Evolutionary conservation across 2,113 vertebrate genomes (phyloP), one percentile per base, ranked within the genome.

Genomic region (Chinchilla lanigera): DNA sequence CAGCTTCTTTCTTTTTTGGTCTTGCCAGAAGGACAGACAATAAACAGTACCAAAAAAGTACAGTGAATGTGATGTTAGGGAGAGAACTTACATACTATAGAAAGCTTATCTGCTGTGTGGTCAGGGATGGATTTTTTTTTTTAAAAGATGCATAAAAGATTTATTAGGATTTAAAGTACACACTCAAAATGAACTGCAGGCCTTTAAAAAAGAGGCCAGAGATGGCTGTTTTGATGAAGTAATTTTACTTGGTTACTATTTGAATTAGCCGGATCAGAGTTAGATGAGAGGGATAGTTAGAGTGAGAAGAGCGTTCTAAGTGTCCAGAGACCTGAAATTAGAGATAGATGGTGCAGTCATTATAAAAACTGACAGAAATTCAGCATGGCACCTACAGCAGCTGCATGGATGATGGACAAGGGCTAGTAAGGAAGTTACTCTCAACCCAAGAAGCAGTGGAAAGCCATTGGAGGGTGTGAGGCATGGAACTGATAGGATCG

Each of bases 11-110:
- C 78, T 58, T 85, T 71, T 69, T 9, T 5, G 60, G 6, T 83
- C 58, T 90, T 63, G 47, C 69, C 93, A 81, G 87, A 61, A 94
- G 90, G 81, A 82, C 11, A 86, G 82, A 47, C 65, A 7, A 61
- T 92, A 54, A 61, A 52, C 38, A 60, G 28, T 90, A 78, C 35
- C 12, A 88, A 24, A 77, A 14, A 80, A 75, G 86, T 82, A 26
- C 83, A 71, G 54, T 58, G 82, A 82, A 81, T 71, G 33, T 65
- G 56, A 0, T 83, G 63, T 58, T 77, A 69, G 38, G 41, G 11
- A 73, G 19, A n/a, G 17, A 56, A 38, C 77, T 94, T 85, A 83
- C 4, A 60, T 78, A 24, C n/a, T 83, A 90, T 80, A 4, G 47
- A 89, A 33, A 86, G 14, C 9, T 85, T 22, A 52, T 88, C 84